Evolutionary conservation across 2,797 vertebrate species (phyloP).

Genomic region (Mus minutoides): DNA sequence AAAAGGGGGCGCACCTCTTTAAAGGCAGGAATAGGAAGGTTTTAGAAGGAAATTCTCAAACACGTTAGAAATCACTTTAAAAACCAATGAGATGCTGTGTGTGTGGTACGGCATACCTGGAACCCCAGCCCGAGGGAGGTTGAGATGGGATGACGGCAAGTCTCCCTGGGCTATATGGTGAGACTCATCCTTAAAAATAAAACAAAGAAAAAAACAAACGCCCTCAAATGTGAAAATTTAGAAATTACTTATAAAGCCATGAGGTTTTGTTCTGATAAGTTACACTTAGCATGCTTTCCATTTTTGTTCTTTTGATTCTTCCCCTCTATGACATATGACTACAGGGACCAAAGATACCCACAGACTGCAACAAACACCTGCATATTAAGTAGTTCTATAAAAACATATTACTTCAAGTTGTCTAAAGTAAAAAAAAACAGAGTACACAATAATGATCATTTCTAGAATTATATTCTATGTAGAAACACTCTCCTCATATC

Average conservation of each 20-base stretch:
- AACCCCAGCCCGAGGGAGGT: not conserved
- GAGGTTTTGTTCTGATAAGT: not conserved
- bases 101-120: not conserved
- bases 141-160: not conserved
- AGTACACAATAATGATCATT: not conserved
- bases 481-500: not conserved
- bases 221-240: not conserved
- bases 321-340: not conserved
- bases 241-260: not conserved
- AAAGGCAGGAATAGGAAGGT: not conserved
- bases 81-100: not conserved
- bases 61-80: not conserved
- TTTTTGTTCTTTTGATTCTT: not conserved
- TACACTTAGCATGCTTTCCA: not conserved
- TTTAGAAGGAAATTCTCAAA: conserved; percentile 5
- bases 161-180: not conserved
- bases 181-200: not conserved
- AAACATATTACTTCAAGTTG: conserved; percentile 12
- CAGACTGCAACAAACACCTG: not conserved
- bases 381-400: not conserved
- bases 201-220: not conserved
- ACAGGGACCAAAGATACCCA: not conserved
- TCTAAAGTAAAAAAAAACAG: not conserved
- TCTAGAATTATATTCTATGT: not conserved
- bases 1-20: not conserved